A percentile compares a stretch with the other conserved stretches of the same genome.
These are phyloP conservation scores for Conger conger DNA, from an alignment of 2,113 vertebrate genomes.

Conservation along the genomic window DNA sequence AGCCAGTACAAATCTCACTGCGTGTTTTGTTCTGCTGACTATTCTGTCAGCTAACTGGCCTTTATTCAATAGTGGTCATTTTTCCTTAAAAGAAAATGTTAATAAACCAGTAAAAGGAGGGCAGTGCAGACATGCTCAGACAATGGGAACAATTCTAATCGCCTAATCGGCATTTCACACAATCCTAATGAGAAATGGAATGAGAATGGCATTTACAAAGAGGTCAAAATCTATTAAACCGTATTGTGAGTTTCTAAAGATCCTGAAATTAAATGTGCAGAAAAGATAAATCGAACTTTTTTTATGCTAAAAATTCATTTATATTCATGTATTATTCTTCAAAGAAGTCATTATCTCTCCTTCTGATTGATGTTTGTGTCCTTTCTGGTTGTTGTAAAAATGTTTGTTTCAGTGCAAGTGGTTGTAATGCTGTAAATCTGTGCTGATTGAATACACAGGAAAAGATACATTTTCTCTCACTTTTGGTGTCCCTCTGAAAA, in stretches of 20 bases:
- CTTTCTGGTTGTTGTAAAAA: conserved; percentile 36
- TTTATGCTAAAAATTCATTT: conserved; percentile 45
- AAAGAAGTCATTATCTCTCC: conserved; percentile 50
- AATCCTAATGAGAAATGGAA: conserved; percentile 43
- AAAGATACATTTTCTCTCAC: neutral
- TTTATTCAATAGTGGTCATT: conserved; percentile 24
- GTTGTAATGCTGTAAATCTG: conserved; percentile 19
- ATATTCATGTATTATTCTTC: conserved; percentile 44
- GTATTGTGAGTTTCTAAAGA: conserved; percentile 26
- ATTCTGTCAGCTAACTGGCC: conserved; percentile 53
- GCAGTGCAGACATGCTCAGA: conserved; percentile 39
- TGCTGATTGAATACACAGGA: conserved; percentile 4
- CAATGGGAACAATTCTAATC: conserved; percentile 34
- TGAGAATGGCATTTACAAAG: conserved; percentile 46
- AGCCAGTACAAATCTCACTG: conserved; percentile 39
- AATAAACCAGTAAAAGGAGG: conserved; percentile 44
- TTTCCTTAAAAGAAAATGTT: conserved; percentile 41
- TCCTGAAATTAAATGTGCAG: conserved; percentile 39
- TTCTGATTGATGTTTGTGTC: conserved; percentile 49
- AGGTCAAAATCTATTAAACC: conserved; percentile 39
- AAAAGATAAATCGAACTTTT: conserved; percentile 41
- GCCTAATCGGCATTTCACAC: conserved; percentile 42
- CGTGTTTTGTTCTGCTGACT: conserved; percentile 54
- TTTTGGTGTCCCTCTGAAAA: conserved; percentile 29
- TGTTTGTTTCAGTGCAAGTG: neutral